A percentile compares a stretch with the other conserved stretches of the same genome.
Conservation (phyloP, 2,888 invertebrate genomes). For the Chloroclystis v-ata region DNA sequence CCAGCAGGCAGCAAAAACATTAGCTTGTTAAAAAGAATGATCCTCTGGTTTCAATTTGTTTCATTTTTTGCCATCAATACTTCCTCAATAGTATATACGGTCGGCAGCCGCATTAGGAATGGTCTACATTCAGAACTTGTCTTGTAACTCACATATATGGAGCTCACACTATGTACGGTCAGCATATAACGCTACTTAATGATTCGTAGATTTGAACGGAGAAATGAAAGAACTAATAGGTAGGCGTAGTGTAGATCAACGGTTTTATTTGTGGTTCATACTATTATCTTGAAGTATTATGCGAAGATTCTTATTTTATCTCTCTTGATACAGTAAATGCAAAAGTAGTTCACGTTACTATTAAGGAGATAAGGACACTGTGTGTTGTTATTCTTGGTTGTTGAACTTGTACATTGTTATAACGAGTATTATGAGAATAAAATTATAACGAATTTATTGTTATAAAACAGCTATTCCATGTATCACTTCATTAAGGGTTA, state of each 20-base stretch:
- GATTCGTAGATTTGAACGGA: constrained; percentile 11
- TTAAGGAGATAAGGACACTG: constrained; percentile 7
- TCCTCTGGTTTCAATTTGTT: constrained; percentile 14
- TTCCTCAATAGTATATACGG: constrained; percentile 12
- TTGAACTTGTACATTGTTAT: constrained; percentile 11
- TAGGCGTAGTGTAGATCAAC: not conserved
- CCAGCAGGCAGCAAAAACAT: not conserved
- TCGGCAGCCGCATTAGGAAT: constrained; percentile 30
- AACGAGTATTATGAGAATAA: not conserved
- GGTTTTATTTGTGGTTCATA: not conserved
- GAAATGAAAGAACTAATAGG: constrained; percentile 1
- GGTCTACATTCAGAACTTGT: constrained; percentile 34
- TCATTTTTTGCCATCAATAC: constrained; percentile 14
- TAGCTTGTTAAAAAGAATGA: constrained; percentile 10
- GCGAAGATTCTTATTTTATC: not conserved
- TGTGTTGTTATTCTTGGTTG: constrained; percentile 12
- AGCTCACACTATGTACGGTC: constrained; percentile 19
- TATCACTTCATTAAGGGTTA: no score
- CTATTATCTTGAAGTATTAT: not conserved
- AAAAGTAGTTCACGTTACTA: constrained; percentile 8
- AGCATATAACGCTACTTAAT: constrained; percentile 49
- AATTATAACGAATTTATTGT: no score
- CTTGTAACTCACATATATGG: constrained; percentile 20
- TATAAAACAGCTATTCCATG: no score
- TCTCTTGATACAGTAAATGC: constrained; percentile 6